phyloP scores from a whole-genome alignment of 2,888 invertebrate species.

The Euclidia mi region DNA sequence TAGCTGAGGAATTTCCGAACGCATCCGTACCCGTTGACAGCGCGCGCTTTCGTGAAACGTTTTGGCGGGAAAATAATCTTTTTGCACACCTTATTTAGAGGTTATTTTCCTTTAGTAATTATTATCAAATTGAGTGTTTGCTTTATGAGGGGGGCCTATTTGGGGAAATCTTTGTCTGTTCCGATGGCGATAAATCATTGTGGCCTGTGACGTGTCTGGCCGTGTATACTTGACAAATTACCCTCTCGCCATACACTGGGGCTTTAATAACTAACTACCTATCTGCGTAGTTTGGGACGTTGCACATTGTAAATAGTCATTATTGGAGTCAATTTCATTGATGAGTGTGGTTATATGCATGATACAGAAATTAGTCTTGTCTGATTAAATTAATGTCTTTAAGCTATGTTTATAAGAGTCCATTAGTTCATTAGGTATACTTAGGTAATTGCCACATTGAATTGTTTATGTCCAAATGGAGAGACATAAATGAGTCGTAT shows the following conservation, averaged over 20 bases:
- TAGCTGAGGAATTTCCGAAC: conserved; percentile 83
- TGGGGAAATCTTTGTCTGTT: conserved; percentile 82
- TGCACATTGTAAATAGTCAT: too few relatives aligned
- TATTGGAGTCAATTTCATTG: too few relatives aligned
- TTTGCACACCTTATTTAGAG: conserved; percentile 70
- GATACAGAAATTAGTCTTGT: too few relatives aligned
- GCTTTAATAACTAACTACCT: conserved; percentile 57
- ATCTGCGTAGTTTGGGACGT: conserved; percentile 56
- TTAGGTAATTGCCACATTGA: too few relatives aligned
- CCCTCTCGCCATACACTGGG: conserved; percentile 74
- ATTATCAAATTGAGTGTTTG: conserved; percentile 83
- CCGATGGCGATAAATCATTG: conserved; percentile 83
- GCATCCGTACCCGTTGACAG: conserved; percentile 72
- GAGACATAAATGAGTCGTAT: too few relatives aligned
- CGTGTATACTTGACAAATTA: conserved; percentile 85
- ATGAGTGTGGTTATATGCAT: too few relatives aligned
- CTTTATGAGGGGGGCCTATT: conserved; percentile 80
- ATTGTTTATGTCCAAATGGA: too few relatives aligned
- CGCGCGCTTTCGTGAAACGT: conserved; percentile 68
- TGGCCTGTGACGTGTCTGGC: conserved; percentile 78
- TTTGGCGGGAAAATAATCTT: conserved; percentile 79
- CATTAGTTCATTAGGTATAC: too few relatives aligned
- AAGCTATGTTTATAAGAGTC: too few relatives aligned
- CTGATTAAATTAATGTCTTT: too few relatives aligned
- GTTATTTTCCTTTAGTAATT: conserved; percentile 77